Base-by-base conservation (phyloP, 2,113 vertebrate species). In the Litocranius walleri region DNA sequence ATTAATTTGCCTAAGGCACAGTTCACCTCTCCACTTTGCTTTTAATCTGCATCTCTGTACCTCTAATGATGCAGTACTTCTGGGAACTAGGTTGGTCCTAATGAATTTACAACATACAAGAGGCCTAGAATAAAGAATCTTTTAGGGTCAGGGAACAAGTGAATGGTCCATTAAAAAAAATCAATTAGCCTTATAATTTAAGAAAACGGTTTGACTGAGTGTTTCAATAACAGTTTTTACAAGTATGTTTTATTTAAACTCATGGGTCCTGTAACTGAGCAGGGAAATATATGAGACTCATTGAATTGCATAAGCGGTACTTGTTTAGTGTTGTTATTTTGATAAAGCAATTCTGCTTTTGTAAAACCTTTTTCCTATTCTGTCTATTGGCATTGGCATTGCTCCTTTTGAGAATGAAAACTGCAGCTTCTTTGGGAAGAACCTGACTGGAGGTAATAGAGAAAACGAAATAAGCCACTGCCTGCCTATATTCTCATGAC, bases 141-240 rank as follows among this genome's bases (percentile, higher is more conserved):
- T 98, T 92, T 91, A 80, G 97, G 98, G 98, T 99, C 97, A 98
- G 98, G 98, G 96, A 98, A 99, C 89, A 98, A 99, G 98, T 97
- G 98, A 98, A 98, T 36, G 64, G 96, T 98, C 98, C 98, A 98
- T 99, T 99, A 98, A 99, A 98, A 94, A 97, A 99, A 99, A 99
- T 99, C 99, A 99, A 99, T 99, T 98, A 98, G 97, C 85, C 91
- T 97, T 98, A 98, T 98, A 98, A 98, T 99, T 99, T 99, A 99
- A 98, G 98, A 95, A 98, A 98, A 98, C 98, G 98, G 98, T 98
- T 97, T 93, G 83, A 87, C 96, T 98, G 98, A 98, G 78, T 98
- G 97, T 99, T 99, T 98, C 98, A 97, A 98, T 98, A 98, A 96
- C 98, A 92, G 54, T 97, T 97, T 98, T 98, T 98, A 74, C 90